A percentile compares a stretch with the other conserved stretches of the same genome.
phyloP scores from a whole-genome alignment of 2,113 vertebrate species.

The Gobiocypris rarus region DNA sequence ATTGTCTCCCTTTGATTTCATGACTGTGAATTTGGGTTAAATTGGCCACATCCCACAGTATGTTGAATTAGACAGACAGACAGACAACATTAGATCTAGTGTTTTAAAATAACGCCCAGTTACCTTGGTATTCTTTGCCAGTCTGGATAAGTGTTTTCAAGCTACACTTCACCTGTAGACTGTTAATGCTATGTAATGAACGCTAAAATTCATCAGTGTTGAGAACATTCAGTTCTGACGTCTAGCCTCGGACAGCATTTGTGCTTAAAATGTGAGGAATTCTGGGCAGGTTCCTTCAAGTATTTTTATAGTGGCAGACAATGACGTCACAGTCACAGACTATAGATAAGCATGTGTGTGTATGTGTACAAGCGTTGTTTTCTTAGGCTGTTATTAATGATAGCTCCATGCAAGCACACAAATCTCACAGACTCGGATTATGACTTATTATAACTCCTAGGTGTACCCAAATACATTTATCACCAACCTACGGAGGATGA shows the following conservation, averaged over 20 bases:
- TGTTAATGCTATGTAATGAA: constrained; percentile 14
- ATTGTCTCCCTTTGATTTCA: background rate
- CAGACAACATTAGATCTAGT: background rate
- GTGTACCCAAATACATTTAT: constrained; percentile 22
- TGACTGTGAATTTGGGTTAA: background rate
- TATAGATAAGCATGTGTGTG: constrained; percentile 1
- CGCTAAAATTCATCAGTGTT: constrained; percentile 27
- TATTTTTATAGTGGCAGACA: constrained; percentile 41
- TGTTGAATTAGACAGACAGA: too few relatives aligned
- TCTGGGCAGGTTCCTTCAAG: constrained; percentile 44
- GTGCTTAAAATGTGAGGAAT: constrained; percentile 37
- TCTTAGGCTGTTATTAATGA: constrained; percentile 29
- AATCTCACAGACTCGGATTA: constrained; percentile 10
- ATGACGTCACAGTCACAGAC: constrained; percentile 34
- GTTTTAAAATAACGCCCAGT: background rate
- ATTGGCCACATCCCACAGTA: too few relatives aligned
- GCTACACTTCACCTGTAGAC: constrained; percentile 9
- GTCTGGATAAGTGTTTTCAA: background rate
- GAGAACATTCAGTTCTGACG: background rate
- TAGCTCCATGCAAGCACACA: constrained; percentile 17
- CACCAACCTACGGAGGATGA: constrained; percentile 2
- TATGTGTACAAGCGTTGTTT: constrained; percentile 23
- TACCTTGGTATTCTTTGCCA: constrained; percentile 14
- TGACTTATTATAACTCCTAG: constrained; percentile 31
- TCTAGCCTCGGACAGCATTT: constrained; percentile 26